Evolutionary conservation across 2,888 invertebrate genomes (phyloP).

Genomic region (Drosophila anceps): DNA sequence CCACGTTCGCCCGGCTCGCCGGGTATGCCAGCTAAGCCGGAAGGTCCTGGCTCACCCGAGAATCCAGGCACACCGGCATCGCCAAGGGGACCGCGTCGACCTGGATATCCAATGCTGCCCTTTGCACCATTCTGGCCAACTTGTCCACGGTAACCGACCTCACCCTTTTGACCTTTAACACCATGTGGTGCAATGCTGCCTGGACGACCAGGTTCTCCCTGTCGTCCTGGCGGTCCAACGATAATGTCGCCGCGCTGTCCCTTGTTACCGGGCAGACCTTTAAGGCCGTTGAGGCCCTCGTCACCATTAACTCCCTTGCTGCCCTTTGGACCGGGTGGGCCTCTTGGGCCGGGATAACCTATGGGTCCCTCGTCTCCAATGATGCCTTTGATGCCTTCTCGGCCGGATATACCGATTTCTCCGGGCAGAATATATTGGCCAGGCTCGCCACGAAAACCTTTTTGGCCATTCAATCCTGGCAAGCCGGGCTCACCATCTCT

Average conservation of each 20-base stretch:
- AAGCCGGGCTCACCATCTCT: conserved; percentile 84
- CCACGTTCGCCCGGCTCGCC: conserved; percentile 86
- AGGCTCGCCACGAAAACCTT: conserved; percentile 85
- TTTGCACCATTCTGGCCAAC: conserved; percentile 83
- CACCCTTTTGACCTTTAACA: conserved; percentile 85
- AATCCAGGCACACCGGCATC: conserved; percentile 82
- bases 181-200: conserved; percentile 84
- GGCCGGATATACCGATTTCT: conserved; percentile 84
- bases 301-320: conserved; percentile 87
- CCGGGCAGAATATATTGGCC: conserved; percentile 84
- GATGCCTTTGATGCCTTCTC: conserved; percentile 85
- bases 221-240: conserved; percentile 82
- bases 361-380: conserved; percentile 86
- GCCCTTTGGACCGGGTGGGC: conserved; percentile 86
- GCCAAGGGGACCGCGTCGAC: conserved; percentile 86
- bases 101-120: conserved; percentile 86
- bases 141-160: conserved; percentile 83
- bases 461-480: conserved; percentile 83
- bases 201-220: conserved; percentile 83
- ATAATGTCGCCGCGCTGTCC: conserved; percentile 85
- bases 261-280: conserved; percentile 87
- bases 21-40: conserved; percentile 79
- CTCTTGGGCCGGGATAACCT: conserved; percentile 86
- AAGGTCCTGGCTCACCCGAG: conserved; percentile 67
- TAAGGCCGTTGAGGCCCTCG: conserved; percentile 87